A percentile compares a stretch with the other conserved stretches of the same genome.
These are phyloP conservation scores for Neopelma chrysocephalum DNA, from an alignment of 2,797 vertebrate species.

Conservation along the genomic window DNA sequence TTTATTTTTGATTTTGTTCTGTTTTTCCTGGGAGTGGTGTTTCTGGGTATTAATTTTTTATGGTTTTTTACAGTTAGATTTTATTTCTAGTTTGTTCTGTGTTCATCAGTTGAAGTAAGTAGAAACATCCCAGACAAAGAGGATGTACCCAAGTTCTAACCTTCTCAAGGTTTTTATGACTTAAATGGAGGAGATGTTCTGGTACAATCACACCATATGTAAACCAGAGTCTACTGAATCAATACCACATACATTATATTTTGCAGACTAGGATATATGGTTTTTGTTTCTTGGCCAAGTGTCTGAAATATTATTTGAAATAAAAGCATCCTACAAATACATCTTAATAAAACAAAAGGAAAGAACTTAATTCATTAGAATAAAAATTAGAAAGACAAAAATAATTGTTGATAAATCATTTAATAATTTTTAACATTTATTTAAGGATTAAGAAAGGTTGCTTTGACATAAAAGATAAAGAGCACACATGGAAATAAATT, in stretches of 20 bases:
- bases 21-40: fast-evolving
- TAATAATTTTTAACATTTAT: not conserved
- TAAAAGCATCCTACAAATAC: not conserved
- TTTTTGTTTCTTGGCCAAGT: not conserved
- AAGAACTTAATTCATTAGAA: not conserved
- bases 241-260: not conserved
- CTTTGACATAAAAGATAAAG: not conserved
- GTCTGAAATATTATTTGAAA: not conserved
- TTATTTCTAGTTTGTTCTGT: not conserved
- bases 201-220: not conserved
- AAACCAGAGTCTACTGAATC: not conserved
- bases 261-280: not conserved
- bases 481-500: not conserved
- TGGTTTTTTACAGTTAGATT: not conserved
- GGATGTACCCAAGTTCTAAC: not conserved
- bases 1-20: fast-evolving
- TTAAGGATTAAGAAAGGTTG: not conserved
- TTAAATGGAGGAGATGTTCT: not conserved
- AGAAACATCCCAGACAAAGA: not conserved
- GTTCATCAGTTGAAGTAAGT: not conserved
- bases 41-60: not conserved
- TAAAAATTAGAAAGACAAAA: not conserved
- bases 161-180: not conserved
- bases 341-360: not conserved
- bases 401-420: not conserved